Base-by-base conservation (phyloP, 2,888 invertebrate genomes). In the Acanthacorydalis orientalis region DNA sequence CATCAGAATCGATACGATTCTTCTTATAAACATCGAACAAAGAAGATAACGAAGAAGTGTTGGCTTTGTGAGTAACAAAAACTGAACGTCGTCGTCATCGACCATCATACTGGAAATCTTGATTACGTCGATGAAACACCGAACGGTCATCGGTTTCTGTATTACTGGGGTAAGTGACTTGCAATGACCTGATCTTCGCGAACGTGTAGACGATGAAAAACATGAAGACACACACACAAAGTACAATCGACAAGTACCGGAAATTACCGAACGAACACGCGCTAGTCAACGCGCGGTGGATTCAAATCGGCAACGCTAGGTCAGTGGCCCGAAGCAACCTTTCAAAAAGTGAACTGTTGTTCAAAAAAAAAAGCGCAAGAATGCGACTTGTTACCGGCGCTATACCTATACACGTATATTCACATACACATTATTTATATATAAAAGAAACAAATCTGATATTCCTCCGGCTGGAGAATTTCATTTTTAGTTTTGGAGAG, bases 141-240 rank as follows among this genome's bases (percentile, higher is more conserved):
- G 41, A 39, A n/a, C 34, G 55, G 23, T 23, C 23, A 52, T 54
- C 54, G 54, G 59, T 64, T 63, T 64, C 61, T 66, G 64, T 64
- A 63, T 62, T 63, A 63, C 55, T 66, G 73, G 72, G 76, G 76
- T 76, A 76, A 75, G 73, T 76, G 77, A 77, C 77, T 77, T 65
- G 61, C 57, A 60, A 62, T 77, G 76, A 77, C 77, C 77, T 69
- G 69, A 64, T 61, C 41, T 53, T 53, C 59, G 62, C 64, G 65
- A 66, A 67, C 62, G 63, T 68, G 67, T 68, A 23, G 23, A 23
- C 23, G 23, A 23, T 23, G 23, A 23, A 23, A 23, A 23, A 23
- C 23, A 23, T 23, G 23, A 23, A 23, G 23, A 23, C 23, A 23
- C 23, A 23, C 23, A 23, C 23, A 53, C 56, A 49, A 43, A 54